Percentiles rank a stretch among this genome's conserved stretches.
phyloP scores from a whole-genome alignment of 1,140 invertebrate genomes.

The Gonioctena quinquepunctata region DNA sequence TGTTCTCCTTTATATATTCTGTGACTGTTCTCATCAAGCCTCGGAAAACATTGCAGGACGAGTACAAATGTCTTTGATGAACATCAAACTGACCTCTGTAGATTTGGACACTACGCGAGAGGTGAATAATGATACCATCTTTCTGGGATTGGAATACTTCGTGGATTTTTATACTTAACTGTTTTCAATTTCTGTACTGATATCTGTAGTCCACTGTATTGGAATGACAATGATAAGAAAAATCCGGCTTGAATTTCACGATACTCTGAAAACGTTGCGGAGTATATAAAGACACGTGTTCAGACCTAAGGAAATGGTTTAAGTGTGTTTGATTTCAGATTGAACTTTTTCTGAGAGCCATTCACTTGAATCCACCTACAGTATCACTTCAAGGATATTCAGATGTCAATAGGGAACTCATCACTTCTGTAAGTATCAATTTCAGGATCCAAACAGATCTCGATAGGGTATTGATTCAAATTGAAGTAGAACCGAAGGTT shows the following conservation, averaged over 20 bases:
- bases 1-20: slow-evolving; percentile 62
- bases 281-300: too few relatives aligned
- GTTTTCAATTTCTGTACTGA: too few relatives aligned
- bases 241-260: too few relatives aligned
- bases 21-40: slow-evolving; percentile 64
- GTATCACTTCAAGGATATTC: slow-evolving; percentile 65
- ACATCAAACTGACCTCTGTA: slow-evolving; percentile 59
- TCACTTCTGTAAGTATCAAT: slow-evolving; percentile 59
- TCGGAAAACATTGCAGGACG: slow-evolving; percentile 59
- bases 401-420: slow-evolving; percentile 62
- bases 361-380: slow-evolving; percentile 67
- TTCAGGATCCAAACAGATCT: too few relatives aligned
- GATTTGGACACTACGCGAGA: slow-evolving; percentile 62
- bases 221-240: too few relatives aligned
- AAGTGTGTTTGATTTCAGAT: slow-evolving; percentile 58
- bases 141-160: too few relatives aligned
- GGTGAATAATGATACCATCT: too few relatives aligned
- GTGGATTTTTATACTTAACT: too few relatives aligned
- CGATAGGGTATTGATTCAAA: background rate
- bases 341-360: slow-evolving; percentile 64
- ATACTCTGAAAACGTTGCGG: too few relatives aligned
- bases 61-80: slow-evolving; percentile 61
- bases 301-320: too few relatives aligned
- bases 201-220: too few relatives aligned
- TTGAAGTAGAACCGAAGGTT: background rate